phyloP scores from a whole-genome alignment of 2,797 vertebrate genomes.

The Hypotaenidia philippensis region DNA sequence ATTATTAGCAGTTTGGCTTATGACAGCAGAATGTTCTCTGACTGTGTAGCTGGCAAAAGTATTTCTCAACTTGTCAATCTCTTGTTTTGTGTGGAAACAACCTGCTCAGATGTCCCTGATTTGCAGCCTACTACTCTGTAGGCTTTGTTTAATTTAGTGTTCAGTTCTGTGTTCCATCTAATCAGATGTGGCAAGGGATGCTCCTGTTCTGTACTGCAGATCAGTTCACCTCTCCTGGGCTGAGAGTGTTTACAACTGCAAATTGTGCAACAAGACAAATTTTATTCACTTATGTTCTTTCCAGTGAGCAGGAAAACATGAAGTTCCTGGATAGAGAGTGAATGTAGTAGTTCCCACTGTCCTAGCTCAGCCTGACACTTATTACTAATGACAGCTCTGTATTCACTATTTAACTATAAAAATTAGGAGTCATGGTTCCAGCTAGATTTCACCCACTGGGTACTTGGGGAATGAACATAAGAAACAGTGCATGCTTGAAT shows the following conservation, averaged over 20 bases:
- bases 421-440: not conserved
- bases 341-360: not conserved
- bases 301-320: not conserved
- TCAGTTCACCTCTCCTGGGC: not conserved
- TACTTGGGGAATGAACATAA: not conserved
- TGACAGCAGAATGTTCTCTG: not conserved
- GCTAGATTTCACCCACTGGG: not conserved
- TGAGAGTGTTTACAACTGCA: not conserved
- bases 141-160: not conserved
- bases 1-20: not conserved
- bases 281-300: not conserved
- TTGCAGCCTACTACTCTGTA: not conserved
- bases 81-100: not conserved
- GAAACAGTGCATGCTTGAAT: not conserved
- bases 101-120: not conserved
- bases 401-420: not conserved
- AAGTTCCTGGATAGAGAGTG: not conserved
- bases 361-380: not conserved
- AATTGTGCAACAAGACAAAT: not conserved
- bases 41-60: not conserved
- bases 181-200: accelerated
- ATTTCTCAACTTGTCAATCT: not conserved
- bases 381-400: not conserved
- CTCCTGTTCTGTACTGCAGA: not conserved
- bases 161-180: not conserved